Evolutionary conservation across 2,113 vertebrate genomes (phyloP).

Genomic region (Cyanoderma ruficeps): DNA sequence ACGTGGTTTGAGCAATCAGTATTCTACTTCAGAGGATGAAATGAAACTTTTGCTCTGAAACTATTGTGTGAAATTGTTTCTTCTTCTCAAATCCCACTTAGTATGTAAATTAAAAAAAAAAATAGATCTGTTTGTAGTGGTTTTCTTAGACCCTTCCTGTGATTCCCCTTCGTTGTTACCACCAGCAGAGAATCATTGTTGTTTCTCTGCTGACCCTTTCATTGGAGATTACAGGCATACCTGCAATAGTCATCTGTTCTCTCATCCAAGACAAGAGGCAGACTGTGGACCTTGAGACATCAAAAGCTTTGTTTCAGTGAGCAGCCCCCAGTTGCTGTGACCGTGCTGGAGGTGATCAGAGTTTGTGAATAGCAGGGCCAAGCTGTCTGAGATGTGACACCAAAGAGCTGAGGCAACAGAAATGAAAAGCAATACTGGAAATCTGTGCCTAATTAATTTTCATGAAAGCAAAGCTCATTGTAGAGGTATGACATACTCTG

Average conservation of each 20-base stretch:
- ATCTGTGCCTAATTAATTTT: neutral
- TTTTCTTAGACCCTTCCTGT: neutral
- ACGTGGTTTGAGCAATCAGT: neutral
- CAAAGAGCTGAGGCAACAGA: neutral
- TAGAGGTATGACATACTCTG: neutral
- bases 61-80: neutral
- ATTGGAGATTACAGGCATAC: neutral
- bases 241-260: neutral
- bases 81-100: neutral
- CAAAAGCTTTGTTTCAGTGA: neutral
- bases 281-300: neutral
- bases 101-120: neutral
- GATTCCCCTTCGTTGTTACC: neutral
- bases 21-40: neutral
- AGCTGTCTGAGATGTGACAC: neutral
- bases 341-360: neutral
- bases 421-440: neutral
- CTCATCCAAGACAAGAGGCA: neutral
- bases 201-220: neutral
- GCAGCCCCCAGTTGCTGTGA: rapidly evolving
- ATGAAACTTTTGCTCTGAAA: constrained; percentile 26
- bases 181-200: neutral
- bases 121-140: neutral
- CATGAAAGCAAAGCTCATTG: neutral
- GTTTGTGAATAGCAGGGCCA: neutral